A percentile compares a stretch with the other conserved stretches of the same genome.
These are phyloP conservation scores for Isichthys henryi DNA, from an alignment of 2,113 vertebrate species.

Conservation along the genomic window DNA sequence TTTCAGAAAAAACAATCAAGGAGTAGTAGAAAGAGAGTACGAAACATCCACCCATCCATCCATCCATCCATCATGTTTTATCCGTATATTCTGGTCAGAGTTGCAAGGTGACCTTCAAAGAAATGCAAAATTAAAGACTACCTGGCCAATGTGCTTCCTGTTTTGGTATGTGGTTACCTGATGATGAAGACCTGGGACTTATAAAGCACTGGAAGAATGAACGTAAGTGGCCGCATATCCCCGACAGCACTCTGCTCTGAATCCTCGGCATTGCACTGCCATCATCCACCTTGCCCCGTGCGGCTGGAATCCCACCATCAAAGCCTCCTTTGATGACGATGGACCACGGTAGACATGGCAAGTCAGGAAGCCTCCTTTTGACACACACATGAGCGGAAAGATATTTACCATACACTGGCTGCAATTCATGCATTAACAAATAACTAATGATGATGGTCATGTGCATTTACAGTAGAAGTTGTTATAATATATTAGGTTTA, in stretches of 20 bases:
- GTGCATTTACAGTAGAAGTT: conserved; percentile 38
- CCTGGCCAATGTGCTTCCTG: neutral
- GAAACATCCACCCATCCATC: neutral
- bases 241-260: neutral
- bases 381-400: neutral
- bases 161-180: neutral
- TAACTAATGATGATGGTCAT: conserved; percentile 21
- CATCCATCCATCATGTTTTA: neutral
- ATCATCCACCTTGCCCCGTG: neutral
- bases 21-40: neutral
- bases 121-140: neutral
- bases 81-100: neutral
- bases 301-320: neutral
- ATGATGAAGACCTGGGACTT: neutral
- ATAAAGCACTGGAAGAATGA: neutral
- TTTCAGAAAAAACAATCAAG: neutral
- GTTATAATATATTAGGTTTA: conserved; percentile 40
- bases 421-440: conserved; percentile 6
- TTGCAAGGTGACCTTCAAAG: neutral
- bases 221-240: neutral
- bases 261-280: neutral
- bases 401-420: neutral
- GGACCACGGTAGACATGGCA: neutral
- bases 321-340: neutral
- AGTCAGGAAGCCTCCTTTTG: neutral